A percentile compares a stretch with the other conserved stretches of the same genome.
These are phyloP conservation scores for Riptortus pedestris DNA, from an alignment of 1,140 invertebrate genomes.

Conservation along the genomic window DNA sequence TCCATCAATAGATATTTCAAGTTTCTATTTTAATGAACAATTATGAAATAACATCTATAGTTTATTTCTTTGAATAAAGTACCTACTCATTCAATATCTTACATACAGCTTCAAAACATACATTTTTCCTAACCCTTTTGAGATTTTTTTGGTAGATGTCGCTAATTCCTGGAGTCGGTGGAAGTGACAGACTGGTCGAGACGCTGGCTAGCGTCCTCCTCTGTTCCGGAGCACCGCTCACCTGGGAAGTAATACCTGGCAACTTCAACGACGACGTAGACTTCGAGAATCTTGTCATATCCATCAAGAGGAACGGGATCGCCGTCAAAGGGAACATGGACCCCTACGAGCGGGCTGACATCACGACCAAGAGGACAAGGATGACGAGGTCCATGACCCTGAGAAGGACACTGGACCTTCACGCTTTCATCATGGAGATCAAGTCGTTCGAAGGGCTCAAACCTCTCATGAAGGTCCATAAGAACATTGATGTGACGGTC, in stretches of 20 bases:
- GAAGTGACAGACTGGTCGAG: background rate
- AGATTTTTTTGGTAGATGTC: too few species aligned
- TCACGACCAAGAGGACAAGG: background rate
- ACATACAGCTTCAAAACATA: too few species aligned
- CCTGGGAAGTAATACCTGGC: slow-evolving; percentile 43
- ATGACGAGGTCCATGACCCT: background rate
- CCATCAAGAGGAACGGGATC: slow-evolving; percentile 55
- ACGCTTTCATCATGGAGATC: slow-evolving; percentile 44
- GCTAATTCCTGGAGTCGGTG: background rate
- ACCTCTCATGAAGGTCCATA: slow-evolving; percentile 46
- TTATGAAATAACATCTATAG: too few species aligned
- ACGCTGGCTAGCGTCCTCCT: background rate
- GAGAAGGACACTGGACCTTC: slow-evolving; percentile 47
- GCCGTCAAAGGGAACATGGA: slow-evolving; percentile 47
- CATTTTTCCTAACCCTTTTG: too few species aligned
- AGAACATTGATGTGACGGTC: slow-evolving; percentile 53
- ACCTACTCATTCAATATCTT: too few species aligned
- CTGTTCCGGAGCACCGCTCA: slow-evolving; percentile 13
- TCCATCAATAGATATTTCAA: too few species aligned
- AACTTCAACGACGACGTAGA: slow-evolving; percentile 40
- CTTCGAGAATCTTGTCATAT: slow-evolving; percentile 46
- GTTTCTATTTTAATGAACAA: too few species aligned
- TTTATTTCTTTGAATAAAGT: too few species aligned
- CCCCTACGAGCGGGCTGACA: background rate
- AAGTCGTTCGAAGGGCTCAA: slow-evolving; percentile 51